Conservation (phyloP, 2,888 invertebrate genomes). For the Xestia xanthographa region DNA sequence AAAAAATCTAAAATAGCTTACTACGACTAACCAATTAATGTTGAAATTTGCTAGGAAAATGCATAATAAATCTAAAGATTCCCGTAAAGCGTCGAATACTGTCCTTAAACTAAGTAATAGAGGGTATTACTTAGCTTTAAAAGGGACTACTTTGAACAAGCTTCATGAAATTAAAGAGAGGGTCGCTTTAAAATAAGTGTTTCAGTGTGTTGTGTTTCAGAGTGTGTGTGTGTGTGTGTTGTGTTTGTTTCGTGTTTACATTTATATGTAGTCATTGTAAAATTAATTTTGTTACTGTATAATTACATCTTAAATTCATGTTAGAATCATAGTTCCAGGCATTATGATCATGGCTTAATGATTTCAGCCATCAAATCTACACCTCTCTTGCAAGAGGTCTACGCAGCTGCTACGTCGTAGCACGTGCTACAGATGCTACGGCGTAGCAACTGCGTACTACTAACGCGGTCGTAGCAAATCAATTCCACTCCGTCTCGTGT, state of each 20-base stretch:
- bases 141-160: neutral
- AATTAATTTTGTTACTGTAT: neutral
- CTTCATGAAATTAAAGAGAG: constrained; percentile 18
- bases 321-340: neutral
- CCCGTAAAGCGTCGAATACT: constrained; percentile 3
- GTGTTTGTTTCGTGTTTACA: neutral
- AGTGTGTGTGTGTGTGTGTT: too few relatives aligned
- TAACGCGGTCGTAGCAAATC: neutral
- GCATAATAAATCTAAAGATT: constrained; percentile 5
- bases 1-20: neutral
- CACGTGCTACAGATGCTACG: neutral
- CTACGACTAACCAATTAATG: neutral
- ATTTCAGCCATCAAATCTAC: neutral
- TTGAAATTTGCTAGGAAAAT: neutral
- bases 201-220: too few relatives aligned
- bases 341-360: neutral
- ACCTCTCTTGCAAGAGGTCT: neutral
- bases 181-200: neutral
- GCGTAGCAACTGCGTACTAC: neutral
- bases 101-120: constrained; percentile 27
- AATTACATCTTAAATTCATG: neutral
- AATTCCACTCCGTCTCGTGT: neutral
- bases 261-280: neutral
- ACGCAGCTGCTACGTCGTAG: constrained; percentile 42
- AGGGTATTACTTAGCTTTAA: constrained; percentile 20